Evolutionary conservation across 2,797 vertebrate genomes (phyloP).

Genomic region (Crossoptilon crossoptilon): DNA sequence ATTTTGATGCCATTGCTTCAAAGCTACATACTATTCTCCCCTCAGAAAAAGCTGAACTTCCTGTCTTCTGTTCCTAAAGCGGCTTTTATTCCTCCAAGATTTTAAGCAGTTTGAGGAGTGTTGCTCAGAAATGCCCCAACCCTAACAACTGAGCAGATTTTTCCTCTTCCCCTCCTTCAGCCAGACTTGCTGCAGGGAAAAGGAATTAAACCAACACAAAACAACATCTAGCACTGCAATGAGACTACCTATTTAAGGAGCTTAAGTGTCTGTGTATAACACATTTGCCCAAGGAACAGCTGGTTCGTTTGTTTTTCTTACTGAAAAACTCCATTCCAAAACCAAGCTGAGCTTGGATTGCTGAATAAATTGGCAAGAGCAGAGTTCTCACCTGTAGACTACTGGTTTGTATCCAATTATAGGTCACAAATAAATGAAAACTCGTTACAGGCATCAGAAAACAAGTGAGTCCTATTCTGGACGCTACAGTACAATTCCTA

Average conservation of each 20-base stretch:
- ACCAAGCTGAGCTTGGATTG: neutral
- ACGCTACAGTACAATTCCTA: neutral
- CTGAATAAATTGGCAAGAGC: neutral
- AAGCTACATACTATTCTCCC: neutral
- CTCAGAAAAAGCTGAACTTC: neutral
- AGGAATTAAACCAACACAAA: constrained; percentile 19
- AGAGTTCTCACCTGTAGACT: constrained; percentile 6
- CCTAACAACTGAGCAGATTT: neutral
- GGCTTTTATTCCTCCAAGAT: neutral
- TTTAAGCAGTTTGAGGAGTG: neutral
- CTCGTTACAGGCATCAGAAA: neutral
- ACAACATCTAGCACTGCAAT: neutral
- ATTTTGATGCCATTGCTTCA: neutral
- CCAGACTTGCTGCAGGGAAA: constrained; percentile 14
- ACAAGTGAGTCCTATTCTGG: neutral
- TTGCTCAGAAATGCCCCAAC: neutral
- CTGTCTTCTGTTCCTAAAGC: neutral
- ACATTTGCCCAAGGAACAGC: constrained; percentile 50
- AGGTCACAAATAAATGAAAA: constrained; percentile 15
- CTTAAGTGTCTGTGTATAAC: neutral
- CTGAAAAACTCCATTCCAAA: constrained; percentile 41
- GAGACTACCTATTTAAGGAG: constrained; percentile 31
- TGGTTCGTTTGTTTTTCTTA: constrained; percentile 44
- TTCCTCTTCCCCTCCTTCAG: neutral
- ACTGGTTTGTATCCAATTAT: neutral